Evolutionary conservation across 2,113 vertebrate species (phyloP).

Genomic region (Strix uralensis): DNA sequence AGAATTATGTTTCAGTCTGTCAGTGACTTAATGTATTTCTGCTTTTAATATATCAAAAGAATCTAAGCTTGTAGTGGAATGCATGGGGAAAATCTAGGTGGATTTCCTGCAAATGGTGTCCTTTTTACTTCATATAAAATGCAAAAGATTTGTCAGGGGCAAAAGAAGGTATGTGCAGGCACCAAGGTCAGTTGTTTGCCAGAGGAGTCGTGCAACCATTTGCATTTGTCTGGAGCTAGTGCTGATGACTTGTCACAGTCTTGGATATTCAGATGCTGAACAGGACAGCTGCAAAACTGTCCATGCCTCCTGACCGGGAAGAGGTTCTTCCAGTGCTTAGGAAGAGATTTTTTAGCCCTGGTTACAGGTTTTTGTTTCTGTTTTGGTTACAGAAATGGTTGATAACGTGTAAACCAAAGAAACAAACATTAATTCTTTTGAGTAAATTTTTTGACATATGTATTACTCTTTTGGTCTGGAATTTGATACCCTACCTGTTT

Average conservation of each 20-base stretch:
- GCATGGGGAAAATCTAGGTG: neutral
- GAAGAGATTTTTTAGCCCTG: neutral
- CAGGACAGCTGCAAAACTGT: neutral
- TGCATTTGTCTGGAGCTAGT: neutral
- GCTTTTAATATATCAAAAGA: neutral
- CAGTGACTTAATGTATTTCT: neutral
- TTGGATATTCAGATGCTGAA: neutral
- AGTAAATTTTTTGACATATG: accelerated
- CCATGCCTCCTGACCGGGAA: neutral
- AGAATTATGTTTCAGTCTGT: neutral
- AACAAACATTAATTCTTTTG: neutral
- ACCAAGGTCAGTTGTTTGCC: neutral
- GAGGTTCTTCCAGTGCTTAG: neutral
- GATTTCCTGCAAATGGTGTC: neutral
- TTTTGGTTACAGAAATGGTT: neutral
- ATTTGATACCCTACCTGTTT: neutral
- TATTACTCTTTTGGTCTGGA: neutral
- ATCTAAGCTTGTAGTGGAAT: neutral
- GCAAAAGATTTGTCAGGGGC: neutral
- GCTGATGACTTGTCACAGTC: neutral
- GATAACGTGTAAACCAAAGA: neutral
- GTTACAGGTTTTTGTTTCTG: neutral
- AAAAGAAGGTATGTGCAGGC: neutral
- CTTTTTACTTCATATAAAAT: neutral
- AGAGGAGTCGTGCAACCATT: neutral